Conservation (phyloP, 1,140 invertebrate species). For the Drosophila pseudoananassae region DNA sequence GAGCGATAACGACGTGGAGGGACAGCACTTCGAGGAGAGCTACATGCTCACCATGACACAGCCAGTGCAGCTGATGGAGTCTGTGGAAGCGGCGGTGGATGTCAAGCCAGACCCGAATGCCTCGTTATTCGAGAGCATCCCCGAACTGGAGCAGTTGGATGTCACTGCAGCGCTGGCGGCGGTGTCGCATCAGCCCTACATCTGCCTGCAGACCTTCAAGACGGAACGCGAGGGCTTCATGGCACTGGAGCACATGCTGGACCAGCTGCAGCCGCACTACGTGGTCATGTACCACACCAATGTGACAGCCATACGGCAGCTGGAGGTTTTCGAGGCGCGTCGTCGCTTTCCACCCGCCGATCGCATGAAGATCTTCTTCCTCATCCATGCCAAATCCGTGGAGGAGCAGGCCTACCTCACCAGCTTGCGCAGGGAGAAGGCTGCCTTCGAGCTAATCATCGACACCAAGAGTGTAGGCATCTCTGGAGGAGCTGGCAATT, state of each 20-base stretch:
- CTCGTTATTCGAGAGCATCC: conserved; percentile 88
- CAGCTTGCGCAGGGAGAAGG: conserved; percentile 94
- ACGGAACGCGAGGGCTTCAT: conserved; percentile 88
- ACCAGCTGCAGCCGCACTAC: conserved; percentile 90
- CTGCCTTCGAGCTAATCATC: conserved; percentile 96
- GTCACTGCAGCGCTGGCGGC: conserved; percentile 85
- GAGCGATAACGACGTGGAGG: conserved; percentile 63
- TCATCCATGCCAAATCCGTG: conserved; percentile 94
- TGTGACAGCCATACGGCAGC: conserved; percentile 93
- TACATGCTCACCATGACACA: conserved; percentile 90
- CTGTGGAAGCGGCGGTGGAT: conserved; percentile 38
- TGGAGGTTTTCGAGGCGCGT: conserved; percentile 93
- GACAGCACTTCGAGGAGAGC: conserved; percentile 85
- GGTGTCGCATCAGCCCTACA: conserved; percentile 85
- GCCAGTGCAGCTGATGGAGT: conserved; percentile 37
- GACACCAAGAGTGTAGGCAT: conserved; percentile 93
- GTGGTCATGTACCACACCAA: conserved; percentile 96
- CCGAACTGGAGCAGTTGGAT: conserved; percentile 88
- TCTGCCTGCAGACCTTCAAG: conserved; percentile 91
- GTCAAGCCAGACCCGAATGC: conserved; percentile 76
- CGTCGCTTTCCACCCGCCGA: conserved; percentile 87
- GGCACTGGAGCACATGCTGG: conserved; percentile 88
- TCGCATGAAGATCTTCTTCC: conserved; percentile 92
- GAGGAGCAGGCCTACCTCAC: conserved; percentile 98
- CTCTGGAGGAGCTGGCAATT: background rate